Percentiles rank a stretch among this genome's conserved stretches.
phyloP scores from a whole-genome alignment of 2,113 vertebrate species.

The Gadus macrocephalus region DNA sequence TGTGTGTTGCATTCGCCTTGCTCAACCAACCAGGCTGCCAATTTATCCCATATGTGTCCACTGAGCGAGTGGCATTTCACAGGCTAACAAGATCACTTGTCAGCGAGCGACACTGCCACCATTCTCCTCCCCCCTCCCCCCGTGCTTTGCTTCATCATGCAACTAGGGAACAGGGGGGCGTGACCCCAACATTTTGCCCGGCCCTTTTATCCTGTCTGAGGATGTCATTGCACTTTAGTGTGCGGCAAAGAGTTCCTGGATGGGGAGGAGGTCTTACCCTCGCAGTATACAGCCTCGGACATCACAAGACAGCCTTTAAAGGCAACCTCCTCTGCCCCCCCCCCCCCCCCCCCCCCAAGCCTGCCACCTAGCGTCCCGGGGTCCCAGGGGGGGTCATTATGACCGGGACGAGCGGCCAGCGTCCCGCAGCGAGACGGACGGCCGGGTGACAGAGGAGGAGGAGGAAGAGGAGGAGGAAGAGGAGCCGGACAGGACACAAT shows the following conservation, averaged over 20 bases:
- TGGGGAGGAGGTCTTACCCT: no score
- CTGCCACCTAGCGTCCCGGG: constrained; percentile 47
- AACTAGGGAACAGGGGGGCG: no score
- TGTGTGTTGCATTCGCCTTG: not conserved
- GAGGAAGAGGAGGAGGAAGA: no score
- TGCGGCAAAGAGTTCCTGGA: no score
- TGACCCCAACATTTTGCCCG: no score
- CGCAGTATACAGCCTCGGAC: no score
- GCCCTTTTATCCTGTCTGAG: no score
- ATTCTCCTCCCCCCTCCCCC: no score
- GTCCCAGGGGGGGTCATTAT: constrained; percentile 75
- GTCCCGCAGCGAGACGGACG: constrained; percentile 53
- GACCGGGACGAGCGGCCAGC: constrained; percentile 56
- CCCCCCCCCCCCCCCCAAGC: constrained; percentile 20
- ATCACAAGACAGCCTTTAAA: no score
- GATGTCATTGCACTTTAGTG: no score
- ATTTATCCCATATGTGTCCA: not conserved
- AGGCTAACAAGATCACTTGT: constrained; percentile 1
- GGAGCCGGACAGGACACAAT: constrained; percentile 34
- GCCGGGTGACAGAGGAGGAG: constrained; percentile 52
- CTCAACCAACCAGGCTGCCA: not conserved
- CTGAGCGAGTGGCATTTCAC: constrained; percentile 7
- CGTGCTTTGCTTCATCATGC: no score
- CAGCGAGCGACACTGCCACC: constrained; percentile 15
- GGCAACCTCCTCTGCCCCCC: no score